Evolutionary conservation across 2,797 vertebrate species (phyloP).

Genomic region (Erpetoichthys calabaricus): DNA sequence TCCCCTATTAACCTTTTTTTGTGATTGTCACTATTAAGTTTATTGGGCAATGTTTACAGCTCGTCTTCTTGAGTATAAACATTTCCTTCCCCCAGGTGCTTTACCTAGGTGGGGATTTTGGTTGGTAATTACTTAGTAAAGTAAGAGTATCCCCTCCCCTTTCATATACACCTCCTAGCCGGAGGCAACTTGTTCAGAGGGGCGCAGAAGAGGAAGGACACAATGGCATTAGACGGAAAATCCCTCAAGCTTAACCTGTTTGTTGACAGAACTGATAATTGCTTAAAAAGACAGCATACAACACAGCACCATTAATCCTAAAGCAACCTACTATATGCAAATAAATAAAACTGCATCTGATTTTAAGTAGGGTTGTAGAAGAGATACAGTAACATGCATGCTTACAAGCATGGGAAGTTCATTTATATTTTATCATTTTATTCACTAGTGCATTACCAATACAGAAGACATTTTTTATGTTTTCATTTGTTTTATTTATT

Average conservation of each 20-base stretch:
- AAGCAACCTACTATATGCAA: conserved; percentile 15
- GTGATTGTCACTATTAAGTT: conserved; percentile 22
- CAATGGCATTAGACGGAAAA: conserved; percentile 11
- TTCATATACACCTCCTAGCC: conserved; percentile 6
- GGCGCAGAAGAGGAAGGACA: conserved; percentile 8
- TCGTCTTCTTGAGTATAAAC: conserved; percentile 10
- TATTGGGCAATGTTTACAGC: conserved; percentile 21
- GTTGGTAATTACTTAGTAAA: conserved; percentile 16
- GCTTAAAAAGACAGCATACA: conserved; percentile 11
- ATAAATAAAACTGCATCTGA: conserved; percentile 2
- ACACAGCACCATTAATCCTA: neutral
- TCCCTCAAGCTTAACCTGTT: conserved; percentile 7
- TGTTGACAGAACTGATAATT: conserved; percentile 15
- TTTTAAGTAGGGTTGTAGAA: neutral
- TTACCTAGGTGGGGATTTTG: conserved; percentile 14
- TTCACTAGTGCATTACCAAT: too few species aligned
- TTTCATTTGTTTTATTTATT: too few species aligned
- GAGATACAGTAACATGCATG: too few species aligned
- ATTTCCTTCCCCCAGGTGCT: conserved; percentile 17
- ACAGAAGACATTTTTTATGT: too few species aligned
- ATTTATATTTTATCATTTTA: too few species aligned
- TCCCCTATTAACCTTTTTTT: too few species aligned
- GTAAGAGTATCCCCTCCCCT: conserved; percentile 14
- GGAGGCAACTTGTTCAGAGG: conserved; percentile 15
- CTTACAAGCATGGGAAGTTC: too few species aligned